Conservation (phyloP, 1,140 invertebrate species). For the Rhyacophila brunnea region DNA sequence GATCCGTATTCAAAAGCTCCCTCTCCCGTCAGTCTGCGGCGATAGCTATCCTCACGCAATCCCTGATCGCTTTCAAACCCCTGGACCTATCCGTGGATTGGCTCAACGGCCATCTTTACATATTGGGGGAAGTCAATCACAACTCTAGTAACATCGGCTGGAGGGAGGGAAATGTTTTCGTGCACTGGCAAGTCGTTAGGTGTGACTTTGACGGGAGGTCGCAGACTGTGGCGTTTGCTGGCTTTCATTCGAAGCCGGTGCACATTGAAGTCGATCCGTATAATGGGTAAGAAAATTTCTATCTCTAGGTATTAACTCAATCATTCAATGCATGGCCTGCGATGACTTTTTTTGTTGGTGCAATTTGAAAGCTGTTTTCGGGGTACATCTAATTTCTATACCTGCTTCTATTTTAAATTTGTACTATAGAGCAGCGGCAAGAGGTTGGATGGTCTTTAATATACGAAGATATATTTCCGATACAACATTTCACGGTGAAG, state of each 20-base stretch:
- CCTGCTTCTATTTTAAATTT: too few relatives aligned
- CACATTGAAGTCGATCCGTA: constrained; percentile 88
- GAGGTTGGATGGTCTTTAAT: too few relatives aligned
- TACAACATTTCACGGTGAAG: too few relatives aligned
- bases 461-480: too few relatives aligned
- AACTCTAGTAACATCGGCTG: constrained; percentile 42
- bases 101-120: constrained; percentile 79
- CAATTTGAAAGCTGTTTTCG: too few relatives aligned
- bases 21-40: constrained; percentile 45
- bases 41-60: constrained; percentile 56
- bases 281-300: constrained; percentile 68
- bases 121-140: constrained; percentile 67
- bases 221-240: constrained; percentile 65
- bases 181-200: constrained; percentile 69
- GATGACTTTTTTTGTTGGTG: too few relatives aligned
- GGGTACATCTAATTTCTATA: too few relatives aligned
- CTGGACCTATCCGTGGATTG: constrained; percentile 80
- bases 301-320: too few relatives aligned
- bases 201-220: constrained; percentile 71
- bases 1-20: constrained; percentile 57
- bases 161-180: constrained; percentile 38
- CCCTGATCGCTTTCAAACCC: constrained; percentile 60
- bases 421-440: too few relatives aligned
- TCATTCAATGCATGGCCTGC: too few relatives aligned
- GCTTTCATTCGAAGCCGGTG: constrained; percentile 63